Evolutionary conservation across 2,888 invertebrate genomes (phyloP), one percentile per base, ranked within the genome.

Genomic region (Eupithecia exiguata): DNA sequence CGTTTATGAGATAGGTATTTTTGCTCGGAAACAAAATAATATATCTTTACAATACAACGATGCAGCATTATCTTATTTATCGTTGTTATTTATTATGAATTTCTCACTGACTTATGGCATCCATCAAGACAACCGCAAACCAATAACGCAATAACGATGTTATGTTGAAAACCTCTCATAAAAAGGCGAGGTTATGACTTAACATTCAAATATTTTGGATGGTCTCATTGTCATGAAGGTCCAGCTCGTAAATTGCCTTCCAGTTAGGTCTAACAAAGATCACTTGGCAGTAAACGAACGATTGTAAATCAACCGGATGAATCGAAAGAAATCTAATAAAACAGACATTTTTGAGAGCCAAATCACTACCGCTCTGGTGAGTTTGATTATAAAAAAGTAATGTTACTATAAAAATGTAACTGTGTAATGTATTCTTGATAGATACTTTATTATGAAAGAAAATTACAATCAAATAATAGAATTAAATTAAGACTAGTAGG

Each of bases 241-340:
- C 84, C 86, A 84, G 79, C 83, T 85, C 93, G 92, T 94, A 94
- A 94, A 94, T 93, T 90, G 87, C 89, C 84, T 80, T 84, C 91
- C 90, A 89, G 92, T 93, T 93, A 92, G 90, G 86, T 87, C 83
- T 90, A 91, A 94, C 92, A 94, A 94, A 92, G 92, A 93, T 90
- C 88, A 88, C 87, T 88, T 87, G 88, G 90, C 90, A 89, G 91
- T 93, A 92, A 93, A 93, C 88, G 89, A 90, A 86, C 88, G 92
- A 88, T 89, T 92, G 92, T 93, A 94, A 93, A 93, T 93, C 93
- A 93, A 91, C 90, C 87, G 89, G 91, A 71, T 87, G 87, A 91
- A 90, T 91, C 88, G 87, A 92, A 92, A 91, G 87, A 88, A 86
- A 84, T 87, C 87, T 87, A 88, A 91, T 87, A 88, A 88, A 86